Conservation (phyloP, 2,113 vertebrate genomes). For the Odontesthes bonariensis region DNA sequence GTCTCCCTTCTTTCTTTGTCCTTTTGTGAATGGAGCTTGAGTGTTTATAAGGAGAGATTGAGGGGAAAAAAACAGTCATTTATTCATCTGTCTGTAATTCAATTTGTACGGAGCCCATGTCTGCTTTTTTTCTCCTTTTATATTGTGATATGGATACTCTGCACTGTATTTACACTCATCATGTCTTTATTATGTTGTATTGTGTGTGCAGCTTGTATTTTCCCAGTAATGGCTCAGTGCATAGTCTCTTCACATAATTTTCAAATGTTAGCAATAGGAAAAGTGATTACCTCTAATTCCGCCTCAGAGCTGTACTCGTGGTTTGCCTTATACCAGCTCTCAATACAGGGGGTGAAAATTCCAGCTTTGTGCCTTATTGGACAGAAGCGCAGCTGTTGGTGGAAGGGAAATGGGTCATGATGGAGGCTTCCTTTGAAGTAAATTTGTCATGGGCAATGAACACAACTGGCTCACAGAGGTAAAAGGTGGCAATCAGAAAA, state of each 20-base stretch:
- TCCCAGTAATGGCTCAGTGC: constrained; percentile 40
- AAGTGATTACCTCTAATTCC: constrained; percentile 33
- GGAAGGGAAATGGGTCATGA: constrained; percentile 72
- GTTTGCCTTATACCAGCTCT: constrained; percentile 43
- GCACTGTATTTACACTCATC: constrained; percentile 25
- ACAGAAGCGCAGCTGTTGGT: constrained; percentile 62
- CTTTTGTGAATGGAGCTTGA: constrained; percentile 31
- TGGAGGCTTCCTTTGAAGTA: constrained; percentile 68
- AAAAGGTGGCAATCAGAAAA: constrained; percentile 69
- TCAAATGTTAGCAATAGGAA: constrained; percentile 20
- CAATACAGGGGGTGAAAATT: constrained; percentile 47
- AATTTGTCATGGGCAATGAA: constrained; percentile 63
- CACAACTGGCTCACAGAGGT: constrained; percentile 56
- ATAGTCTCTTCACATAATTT: constrained; percentile 19
- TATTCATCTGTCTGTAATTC: constrained; percentile 7
- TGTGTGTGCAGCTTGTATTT: constrained; percentile 38
- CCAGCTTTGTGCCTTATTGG: constrained; percentile 59
- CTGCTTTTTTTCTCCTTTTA: neutral
- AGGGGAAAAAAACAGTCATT: constrained; percentile 36
- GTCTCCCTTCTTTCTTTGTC: neutral
- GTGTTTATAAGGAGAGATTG: neutral
- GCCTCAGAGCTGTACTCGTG: constrained; percentile 7
- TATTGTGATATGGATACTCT: neutral
- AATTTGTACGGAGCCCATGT: constrained; percentile 3
- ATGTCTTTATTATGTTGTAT: constrained; percentile 20